Base-by-base conservation (phyloP, 2,888 invertebrate genomes). In the Cryptops parisi region DNA sequence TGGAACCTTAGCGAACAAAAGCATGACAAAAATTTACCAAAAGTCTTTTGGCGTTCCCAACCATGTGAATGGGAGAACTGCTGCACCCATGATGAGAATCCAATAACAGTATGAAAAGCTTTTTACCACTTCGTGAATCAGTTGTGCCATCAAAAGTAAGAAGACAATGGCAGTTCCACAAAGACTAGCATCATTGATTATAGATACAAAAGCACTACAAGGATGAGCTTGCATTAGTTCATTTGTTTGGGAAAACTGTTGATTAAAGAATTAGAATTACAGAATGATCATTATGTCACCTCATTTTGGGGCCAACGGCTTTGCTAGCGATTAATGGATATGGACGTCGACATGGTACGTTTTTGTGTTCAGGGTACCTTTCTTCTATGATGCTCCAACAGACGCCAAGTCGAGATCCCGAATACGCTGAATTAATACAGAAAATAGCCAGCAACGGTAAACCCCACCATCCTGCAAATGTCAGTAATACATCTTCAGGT, bases 41-140 rank as follows among this genome's bases (percentile, higher is more conserved):
- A 82, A 81, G 64, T 83, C 81, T 63, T 79, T 81, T 0, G 82
- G 81, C 0, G 80, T 76, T 25, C 79, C 80, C 19, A 80, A 72
- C 73, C 80, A 79, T 65, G 78, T 74, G 1, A 78, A 67, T 0
- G 81, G 80, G 9, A 76, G 74, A 61, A 82, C 71, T 0, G 73
- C 65, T 0, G 70, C 70, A 0, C 76, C 76, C 17, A 82, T 75
- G 23, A 81, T 69, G 39, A 81, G 64, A 63, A 79, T 76, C 77
- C 80, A 81, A 55, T 71, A 65, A 64, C 81, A 81, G 62, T 76
- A 75, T 52, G 74, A 75, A 47, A 79, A 61, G 1, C 70, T 63
- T 33, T 75, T 62, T 25, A 70, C 54, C 44, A 69, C 62, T 55
- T 75, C 74, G 61, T 78, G 76, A 24, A 81, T 67, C 59, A 80